phyloP scores from a whole-genome alignment of 2,113 vertebrate species.

The Melanerpes formicivorus region DNA sequence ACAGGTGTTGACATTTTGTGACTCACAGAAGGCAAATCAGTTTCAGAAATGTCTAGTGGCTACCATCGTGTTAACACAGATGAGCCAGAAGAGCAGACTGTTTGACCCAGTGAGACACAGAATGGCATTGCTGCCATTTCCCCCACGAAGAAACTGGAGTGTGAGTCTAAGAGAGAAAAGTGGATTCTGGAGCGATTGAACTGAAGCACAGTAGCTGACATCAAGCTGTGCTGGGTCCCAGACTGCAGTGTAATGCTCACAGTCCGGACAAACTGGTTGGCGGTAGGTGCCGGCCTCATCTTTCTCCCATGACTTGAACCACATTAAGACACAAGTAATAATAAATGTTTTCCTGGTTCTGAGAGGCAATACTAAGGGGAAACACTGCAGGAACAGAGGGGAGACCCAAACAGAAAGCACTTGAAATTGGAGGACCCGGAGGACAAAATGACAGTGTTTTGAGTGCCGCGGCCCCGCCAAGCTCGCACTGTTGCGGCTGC shows the following conservation, averaged over 20 bases:
- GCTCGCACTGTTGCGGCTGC: background rate
- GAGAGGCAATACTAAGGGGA: rapidly evolving
- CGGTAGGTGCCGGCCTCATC: background rate
- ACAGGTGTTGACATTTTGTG: background rate
- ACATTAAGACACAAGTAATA: background rate
- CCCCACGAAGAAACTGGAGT: background rate
- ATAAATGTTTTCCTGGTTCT: background rate
- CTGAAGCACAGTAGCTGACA: background rate
- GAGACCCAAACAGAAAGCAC: background rate
- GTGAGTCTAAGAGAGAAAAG: background rate
- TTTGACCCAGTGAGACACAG: background rate
- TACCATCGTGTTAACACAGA: background rate
- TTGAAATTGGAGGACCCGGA: rapidly evolving
- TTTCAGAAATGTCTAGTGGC: background rate
- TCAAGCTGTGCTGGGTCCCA: background rate
- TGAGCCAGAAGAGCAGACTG: background rate
- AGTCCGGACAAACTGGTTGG: background rate
- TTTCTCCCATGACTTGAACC: background rate
- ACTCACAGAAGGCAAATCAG: slow-evolving; percentile 4
- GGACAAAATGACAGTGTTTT: rapidly evolving
- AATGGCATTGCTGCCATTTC: background rate
- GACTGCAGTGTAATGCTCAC: background rate
- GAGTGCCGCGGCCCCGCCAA: background rate
- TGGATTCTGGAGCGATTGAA: background rate
- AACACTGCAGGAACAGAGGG: background rate